Conservation (phyloP, 2,113 vertebrate genomes). For the Neofelis nebulosa region DNA sequence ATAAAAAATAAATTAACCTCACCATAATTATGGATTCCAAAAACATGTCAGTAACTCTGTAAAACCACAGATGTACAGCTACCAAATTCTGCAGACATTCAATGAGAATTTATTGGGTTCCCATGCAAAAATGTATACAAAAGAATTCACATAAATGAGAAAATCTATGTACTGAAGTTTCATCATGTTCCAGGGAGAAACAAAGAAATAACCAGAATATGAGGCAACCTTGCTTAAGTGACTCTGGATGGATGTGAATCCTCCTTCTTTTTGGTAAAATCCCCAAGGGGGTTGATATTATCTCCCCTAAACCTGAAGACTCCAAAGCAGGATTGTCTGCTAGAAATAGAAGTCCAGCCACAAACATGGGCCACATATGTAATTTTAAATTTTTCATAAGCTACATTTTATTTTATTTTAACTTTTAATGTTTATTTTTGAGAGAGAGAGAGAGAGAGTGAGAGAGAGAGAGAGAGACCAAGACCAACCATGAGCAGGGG, state of each 20-base stretch:
- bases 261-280: neutral
- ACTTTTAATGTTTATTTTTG: too few species aligned
- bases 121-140: neutral
- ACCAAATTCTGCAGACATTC: constrained; percentile 2
- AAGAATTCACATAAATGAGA: neutral
- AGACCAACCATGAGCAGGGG: too few species aligned
- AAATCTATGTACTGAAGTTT: neutral
- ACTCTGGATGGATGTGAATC: neutral
- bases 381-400: neutral
- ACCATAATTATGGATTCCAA: neutral
- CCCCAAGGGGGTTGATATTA: neutral
- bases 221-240: neutral
- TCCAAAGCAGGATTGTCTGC: neutral
- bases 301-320: neutral
- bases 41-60: neutral
- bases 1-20: neutral
- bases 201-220: neutral
- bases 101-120: neutral
- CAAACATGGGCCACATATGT: neutral
- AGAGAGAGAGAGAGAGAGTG: too few species aligned
- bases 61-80: neutral
- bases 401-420: neutral
- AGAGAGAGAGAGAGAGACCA: too few species aligned
- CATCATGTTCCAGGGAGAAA: neutral
- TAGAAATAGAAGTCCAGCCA: neutral